Evolutionary conservation across 2,888 invertebrate genomes (phyloP), one percentile per base, ranked within the genome.

Genomic region (Matsumyia berberina): DNA sequence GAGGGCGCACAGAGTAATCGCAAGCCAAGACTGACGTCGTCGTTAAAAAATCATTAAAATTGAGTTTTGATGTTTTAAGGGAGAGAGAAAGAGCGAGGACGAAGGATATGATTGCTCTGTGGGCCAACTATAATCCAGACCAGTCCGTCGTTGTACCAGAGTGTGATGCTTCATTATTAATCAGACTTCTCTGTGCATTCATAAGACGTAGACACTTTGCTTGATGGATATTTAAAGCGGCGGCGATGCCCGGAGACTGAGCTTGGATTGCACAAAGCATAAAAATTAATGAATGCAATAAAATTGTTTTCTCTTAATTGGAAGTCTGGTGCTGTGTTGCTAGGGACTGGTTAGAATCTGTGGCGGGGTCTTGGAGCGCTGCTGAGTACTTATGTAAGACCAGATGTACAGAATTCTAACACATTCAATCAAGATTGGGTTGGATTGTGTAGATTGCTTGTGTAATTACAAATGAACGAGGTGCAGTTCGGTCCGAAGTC

Each of bases 21-120:
- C 51, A 29, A 60, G 66, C 69, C 39, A 57, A 77, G 24, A 24
- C 60, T 64, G 58, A 11, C 29, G 72, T 82, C 82, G 67, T 82
- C 82, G 67, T 82, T 82, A 78, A 82, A 78, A 78, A 78, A 78
- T 78, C 78, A 82, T 82, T 82, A 72, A 67, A 73, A 73, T 78
- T 67, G 66, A 73, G 67, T 78, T 67, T 73, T 78, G 51, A 74
- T 55, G 74, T 53, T 46, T 24, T 4, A 24, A 4, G 4, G 24
- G 4, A 4, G 4, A 24, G 4, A 1, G 53, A 39, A 37, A 46
- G 35, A 9, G 42, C 51, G 15, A 19, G 49, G 42, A 72, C 64
- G 49, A 46, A 72, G 70, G 60, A 60, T 42, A 8, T 69, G 29
- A 24, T 4, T 4, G 24, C 17, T 9, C 19, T 29, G 31, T 55